phyloP scores from a whole-genome alignment of 1,140 invertebrate species.

The Prorops nasuta region DNA sequence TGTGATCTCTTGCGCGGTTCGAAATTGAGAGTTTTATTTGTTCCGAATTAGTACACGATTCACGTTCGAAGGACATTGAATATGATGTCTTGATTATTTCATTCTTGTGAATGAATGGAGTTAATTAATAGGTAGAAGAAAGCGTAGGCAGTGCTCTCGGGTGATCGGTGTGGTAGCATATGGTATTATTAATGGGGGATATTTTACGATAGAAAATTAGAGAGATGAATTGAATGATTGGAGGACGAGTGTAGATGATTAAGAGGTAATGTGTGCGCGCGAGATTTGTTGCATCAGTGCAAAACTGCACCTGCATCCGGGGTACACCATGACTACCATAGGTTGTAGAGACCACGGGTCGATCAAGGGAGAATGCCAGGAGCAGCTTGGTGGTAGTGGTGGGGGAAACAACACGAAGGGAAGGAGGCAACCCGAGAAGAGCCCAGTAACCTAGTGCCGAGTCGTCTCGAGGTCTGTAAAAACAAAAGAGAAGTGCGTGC shows the following conservation, averaged over 20 bases:
- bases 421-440: constrained; percentile 36
- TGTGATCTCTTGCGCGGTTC: too few relatives aligned
- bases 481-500: constrained; percentile 52
- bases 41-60: too few relatives aligned
- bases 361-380: constrained; percentile 16
- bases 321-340: constrained; percentile 10
- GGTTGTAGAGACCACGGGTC: constrained; percentile 9
- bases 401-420: constrained; percentile 30
- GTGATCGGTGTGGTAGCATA: not conserved
- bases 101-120: too few relatives aligned
- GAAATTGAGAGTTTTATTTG: too few relatives aligned
- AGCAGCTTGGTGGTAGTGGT: constrained; percentile 22
- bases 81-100: too few relatives aligned
- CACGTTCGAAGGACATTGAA: too few relatives aligned
- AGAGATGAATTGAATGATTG: constrained; percentile 2
- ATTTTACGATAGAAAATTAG: not conserved
- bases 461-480: constrained; percentile 49
- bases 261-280: constrained; percentile 10
- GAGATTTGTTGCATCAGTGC: not conserved
- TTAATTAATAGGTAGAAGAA: not conserved
- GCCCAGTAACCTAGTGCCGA: constrained; percentile 53
- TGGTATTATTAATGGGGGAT: not conserved
- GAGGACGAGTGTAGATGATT: not conserved
- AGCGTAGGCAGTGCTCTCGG: not conserved
- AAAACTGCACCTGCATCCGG: constrained; percentile 15